Base-by-base conservation (phyloP, 1,140 invertebrate species). In the Globodera rostochiensis region DNA sequence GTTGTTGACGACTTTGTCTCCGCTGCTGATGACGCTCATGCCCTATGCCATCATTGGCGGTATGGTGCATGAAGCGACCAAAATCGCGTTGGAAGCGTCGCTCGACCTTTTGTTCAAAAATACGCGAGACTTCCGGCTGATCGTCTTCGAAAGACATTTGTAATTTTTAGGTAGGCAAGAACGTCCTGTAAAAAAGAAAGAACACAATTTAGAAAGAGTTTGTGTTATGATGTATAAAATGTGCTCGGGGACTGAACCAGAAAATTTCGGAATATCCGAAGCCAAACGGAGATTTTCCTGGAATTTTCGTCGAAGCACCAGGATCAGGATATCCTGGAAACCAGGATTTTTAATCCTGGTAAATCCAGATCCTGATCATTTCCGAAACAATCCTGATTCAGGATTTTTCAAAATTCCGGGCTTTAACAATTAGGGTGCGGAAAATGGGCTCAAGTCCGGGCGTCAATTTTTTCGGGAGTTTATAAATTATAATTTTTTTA, bases 51-150 rank as follows among this genome's bases (percentile, higher is more conserved):
- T 19, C 46, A 15, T 13, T 71, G 46, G 21, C 46, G 9, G 6
- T 47, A 21, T 71, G 21, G 7, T 71, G 69, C 21, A 53, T 80
- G 49, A 80, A 80, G 45, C 70, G 70, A 7, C 79, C 73, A 64
- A 80, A 80, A 74, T 80, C 75, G 45, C 79, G 69, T 53, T 76
- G 79, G 74, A 80, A 80, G 25, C 79, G 70, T 1, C 79, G 74
- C 4, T 80, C 79, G 1, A 57, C 79, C 36, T 80, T 80, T n/a
- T 76, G 79, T 19, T 36, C 57, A 76, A 80, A 80, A 50, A 80
- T 36, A 21, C 79, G 71, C 67, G 79, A 80, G 50, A 80, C 50
- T 49, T 80, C 77, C 6, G 19, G 60, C 46, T 78, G 60, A 13
- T 78, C 77, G 25, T 71, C 36, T n/a, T 71, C 69, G 25, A 71